Conservation (phyloP, 1,140 invertebrate species). For the Andrena cerasifolii region DNA sequence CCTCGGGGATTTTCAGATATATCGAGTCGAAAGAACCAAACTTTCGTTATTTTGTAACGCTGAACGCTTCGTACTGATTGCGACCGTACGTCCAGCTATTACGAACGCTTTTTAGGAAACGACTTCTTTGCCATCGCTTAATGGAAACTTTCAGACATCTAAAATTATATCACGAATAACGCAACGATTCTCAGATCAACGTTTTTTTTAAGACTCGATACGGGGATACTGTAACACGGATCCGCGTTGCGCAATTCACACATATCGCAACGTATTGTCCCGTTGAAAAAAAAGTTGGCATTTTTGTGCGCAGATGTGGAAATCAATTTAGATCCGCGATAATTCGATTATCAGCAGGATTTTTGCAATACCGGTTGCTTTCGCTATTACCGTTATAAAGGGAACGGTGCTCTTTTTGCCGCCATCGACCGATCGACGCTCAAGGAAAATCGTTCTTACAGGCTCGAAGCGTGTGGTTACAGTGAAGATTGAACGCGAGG, state of each 20-base stretch:
- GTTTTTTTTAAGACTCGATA: not conserved
- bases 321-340: conserved; percentile 19
- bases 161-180: not conserved
- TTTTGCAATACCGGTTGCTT: conserved; percentile 12
- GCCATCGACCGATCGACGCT: not conserved
- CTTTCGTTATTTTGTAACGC: not conserved
- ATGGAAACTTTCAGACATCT: not conserved
- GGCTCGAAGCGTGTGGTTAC: not conserved
- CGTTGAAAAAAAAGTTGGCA: not conserved
- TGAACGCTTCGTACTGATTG: not conserved
- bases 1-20: too few relatives aligned
- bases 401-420: conserved; percentile 16
- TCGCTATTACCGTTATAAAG: not conserved
- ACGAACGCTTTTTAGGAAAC: not conserved
- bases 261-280: not conserved
- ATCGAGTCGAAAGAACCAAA: too few relatives aligned
- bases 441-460: conserved; percentile 18
- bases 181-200: not conserved
- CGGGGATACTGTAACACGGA: not conserved
- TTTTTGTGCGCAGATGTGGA: not conserved
- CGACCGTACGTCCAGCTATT: not conserved
- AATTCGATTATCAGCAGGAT: conserved; percentile 16
- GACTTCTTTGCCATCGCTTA: not conserved
- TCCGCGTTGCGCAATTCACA: not conserved
- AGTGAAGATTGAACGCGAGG: conserved; percentile 19